phyloP scores from a whole-genome alignment of 1,140 invertebrate species.

The Hypsibius dujardini region DNA sequence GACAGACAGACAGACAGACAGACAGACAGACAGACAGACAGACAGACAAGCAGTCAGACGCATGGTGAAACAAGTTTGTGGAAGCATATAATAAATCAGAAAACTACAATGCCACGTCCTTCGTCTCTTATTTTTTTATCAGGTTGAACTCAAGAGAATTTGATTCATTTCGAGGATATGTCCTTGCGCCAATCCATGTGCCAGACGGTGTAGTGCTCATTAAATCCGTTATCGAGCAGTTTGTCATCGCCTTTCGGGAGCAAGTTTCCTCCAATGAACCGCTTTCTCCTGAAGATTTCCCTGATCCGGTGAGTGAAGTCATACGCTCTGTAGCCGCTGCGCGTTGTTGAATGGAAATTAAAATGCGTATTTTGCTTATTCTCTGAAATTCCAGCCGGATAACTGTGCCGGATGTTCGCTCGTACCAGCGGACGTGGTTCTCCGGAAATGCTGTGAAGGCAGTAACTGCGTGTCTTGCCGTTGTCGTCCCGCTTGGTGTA shows the following conservation, averaged over 20 bases:
- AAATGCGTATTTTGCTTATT: background rate
- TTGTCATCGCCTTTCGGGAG: background rate
- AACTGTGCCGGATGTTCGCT: background rate
- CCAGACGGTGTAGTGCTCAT: background rate
- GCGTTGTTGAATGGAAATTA: background rate
- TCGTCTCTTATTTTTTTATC: too few species aligned
- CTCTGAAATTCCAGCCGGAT: background rate
- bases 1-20: too few species aligned
- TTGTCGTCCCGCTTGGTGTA: background rate
- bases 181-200: background rate
- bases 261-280: background rate
- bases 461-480: background rate
- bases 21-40: too few species aligned
- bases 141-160: background rate
- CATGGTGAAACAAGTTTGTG: too few species aligned
- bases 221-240: background rate
- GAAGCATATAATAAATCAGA: too few species aligned
- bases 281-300: background rate
- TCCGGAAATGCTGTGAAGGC: background rate
- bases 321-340: background rate
- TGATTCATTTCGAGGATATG: background rate
- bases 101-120: too few species aligned
- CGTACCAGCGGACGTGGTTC: background rate
- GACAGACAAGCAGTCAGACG: too few species aligned
- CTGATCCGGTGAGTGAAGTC: background rate